phyloP scores from a whole-genome alignment of 92 coral and sea anemone species.

The Porites cylindrica region DNA sequence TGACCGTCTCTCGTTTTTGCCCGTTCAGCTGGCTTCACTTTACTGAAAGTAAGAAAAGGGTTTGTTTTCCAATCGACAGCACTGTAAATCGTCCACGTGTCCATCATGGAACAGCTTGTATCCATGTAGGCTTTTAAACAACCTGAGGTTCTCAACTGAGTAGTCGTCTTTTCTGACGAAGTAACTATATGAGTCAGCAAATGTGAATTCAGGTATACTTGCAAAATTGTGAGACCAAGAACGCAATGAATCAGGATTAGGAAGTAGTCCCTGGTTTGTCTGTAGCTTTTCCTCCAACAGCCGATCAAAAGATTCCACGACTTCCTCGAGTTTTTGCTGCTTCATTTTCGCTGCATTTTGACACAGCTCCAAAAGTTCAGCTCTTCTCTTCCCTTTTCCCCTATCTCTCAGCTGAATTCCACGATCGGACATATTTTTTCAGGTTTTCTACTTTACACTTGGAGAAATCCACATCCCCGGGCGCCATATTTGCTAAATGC shows the following conservation, averaged over 20 bases:
- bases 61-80: background rate
- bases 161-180: slow-evolving; percentile 59
- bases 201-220: slow-evolving; percentile 38
- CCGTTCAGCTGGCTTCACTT: slow-evolving; percentile 60
- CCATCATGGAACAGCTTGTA: slow-evolving; percentile 44
- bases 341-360: slow-evolving; percentile 35
- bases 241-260: slow-evolving; percentile 25
- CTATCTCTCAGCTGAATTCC: slow-evolving; percentile 39
- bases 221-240: slow-evolving; percentile 35
- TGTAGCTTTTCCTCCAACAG: slow-evolving; percentile 41
- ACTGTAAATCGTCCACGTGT: slow-evolving; percentile 37
- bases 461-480: slow-evolving; percentile 20
- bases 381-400: slow-evolving; percentile 28
- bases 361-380: slow-evolving; percentile 26
- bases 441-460: slow-evolving; percentile 28
- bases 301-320: slow-evolving; percentile 23
- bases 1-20: slow-evolving; percentile 49
- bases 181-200: slow-evolving; percentile 32
- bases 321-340: slow-evolving; percentile 37
- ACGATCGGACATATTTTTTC: slow-evolving; percentile 25
- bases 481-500: slow-evolving; percentile 27
- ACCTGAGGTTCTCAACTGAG: slow-evolving; percentile 40
- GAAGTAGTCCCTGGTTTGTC: slow-evolving; percentile 42
- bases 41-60: slow-evolving; percentile 33
- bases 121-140: slow-evolving; percentile 43